Percentiles rank a stretch among this genome's conserved stretches.
These are phyloP conservation scores for Paradisaea rubra DNA, from an alignment of 2,113 vertebrate species.

Conservation along the genomic window DNA sequence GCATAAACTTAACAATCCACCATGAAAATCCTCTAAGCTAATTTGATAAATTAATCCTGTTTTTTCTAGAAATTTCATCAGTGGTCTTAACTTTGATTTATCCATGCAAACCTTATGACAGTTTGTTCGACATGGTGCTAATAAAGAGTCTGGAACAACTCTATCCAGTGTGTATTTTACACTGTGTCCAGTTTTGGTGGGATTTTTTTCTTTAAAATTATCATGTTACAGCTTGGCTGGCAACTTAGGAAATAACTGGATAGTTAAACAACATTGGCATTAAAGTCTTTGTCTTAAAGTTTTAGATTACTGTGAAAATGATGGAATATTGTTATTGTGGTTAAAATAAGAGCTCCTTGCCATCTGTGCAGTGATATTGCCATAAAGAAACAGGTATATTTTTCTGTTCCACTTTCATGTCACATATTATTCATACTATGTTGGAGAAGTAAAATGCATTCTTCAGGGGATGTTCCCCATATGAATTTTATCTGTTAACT, in stretches of 20 bases:
- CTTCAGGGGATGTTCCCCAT: neutral
- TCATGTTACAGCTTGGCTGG: accelerated
- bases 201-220: neutral
- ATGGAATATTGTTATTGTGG: neutral
- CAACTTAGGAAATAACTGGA: neutral
- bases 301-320: neutral
- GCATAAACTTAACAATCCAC: neutral
- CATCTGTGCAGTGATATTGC: neutral
- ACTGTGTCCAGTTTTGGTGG: too few species aligned
- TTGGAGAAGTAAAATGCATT: neutral
- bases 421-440: neutral
- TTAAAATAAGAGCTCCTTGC: neutral
- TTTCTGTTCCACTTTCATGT: neutral
- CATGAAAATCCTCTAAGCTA: neutral
- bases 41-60: neutral
- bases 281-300: neutral
- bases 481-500: neutral
- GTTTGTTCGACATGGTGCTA: neutral
- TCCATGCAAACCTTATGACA: neutral
- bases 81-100: neutral
- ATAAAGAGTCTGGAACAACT: neutral
- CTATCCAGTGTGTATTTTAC: neutral
- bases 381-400: neutral
- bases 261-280: neutral
- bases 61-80: neutral